phyloP scores from a whole-genome alignment of 1,140 invertebrate species.

The Drosophila subpulchrella region DNA sequence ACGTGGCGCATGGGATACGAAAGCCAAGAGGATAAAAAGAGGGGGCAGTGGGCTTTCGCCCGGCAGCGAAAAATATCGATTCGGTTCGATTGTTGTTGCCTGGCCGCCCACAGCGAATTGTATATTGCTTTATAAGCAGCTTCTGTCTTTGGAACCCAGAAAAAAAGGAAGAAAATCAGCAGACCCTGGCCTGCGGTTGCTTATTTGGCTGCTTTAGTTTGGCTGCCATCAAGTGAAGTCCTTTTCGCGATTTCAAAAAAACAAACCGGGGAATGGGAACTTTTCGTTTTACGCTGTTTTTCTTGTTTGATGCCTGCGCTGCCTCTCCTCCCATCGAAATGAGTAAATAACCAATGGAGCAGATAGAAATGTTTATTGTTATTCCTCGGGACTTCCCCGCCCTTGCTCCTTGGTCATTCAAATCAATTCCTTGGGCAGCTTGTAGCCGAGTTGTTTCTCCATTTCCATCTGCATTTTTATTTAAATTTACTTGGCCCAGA shows the following conservation, averaged over 20 bases:
- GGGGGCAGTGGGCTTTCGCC: neutral
- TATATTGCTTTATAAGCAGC: conserved; percentile 78
- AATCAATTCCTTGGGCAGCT: conserved; percentile 68
- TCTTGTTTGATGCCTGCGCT: conserved; percentile 58
- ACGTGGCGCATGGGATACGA: conserved; percentile 12
- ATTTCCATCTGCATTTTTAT: conserved; percentile 46
- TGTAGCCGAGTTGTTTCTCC: conserved; percentile 60
- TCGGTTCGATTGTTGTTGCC: conserved; percentile 57
- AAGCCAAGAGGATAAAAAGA: neutral
- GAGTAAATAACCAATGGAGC: conserved; percentile 79
- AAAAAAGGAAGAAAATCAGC: conserved; percentile 22
- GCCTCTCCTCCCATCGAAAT: conserved; percentile 18
- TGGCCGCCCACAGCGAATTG: conserved; percentile 39
- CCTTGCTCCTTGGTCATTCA: conserved; percentile 57
- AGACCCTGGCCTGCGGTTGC: conserved; percentile 49
- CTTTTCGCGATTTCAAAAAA: conserved; percentile 29
- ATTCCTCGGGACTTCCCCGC: conserved; percentile 45
- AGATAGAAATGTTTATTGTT: conserved; percentile 83
- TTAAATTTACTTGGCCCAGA: conserved; percentile 34
- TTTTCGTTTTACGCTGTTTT: conserved; percentile 69
- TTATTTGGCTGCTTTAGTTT: conserved; percentile 55
- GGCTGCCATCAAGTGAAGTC: conserved; percentile 28
- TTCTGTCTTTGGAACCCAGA: conserved; percentile 46
- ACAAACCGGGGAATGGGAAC: conserved; percentile 15
- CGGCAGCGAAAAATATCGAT: conserved; percentile 73